These are phyloP conservation scores for Pipa parva DNA, from an alignment of 2,113 vertebrate species.

Conservation along the genomic window DNA sequence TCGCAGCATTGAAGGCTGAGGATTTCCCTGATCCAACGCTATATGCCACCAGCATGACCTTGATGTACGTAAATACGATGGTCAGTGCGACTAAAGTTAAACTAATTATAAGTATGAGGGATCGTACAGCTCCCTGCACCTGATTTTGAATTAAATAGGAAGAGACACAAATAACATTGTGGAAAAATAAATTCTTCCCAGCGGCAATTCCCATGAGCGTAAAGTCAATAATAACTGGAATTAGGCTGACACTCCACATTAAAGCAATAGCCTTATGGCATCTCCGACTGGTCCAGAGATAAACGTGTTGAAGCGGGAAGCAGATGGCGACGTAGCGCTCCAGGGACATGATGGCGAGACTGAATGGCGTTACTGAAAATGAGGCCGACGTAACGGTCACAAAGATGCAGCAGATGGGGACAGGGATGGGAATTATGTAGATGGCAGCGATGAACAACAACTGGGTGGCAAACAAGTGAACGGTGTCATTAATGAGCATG, in stretches of 20 bases:
- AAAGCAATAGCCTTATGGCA: not conserved
- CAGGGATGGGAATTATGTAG: not conserved
- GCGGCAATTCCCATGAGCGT: not conserved
- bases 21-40: not conserved
- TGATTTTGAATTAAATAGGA: not conserved
- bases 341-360: conserved; percentile 13
- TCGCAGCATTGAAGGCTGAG: not conserved
- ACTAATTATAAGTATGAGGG: not conserved
- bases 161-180: not conserved
- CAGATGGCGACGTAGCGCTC: conserved; percentile 17
- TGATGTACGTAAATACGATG: not conserved
- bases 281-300: not conserved
- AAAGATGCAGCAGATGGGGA: not conserved
- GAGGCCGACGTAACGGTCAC: not conserved
- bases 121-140: not conserved
- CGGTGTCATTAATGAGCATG: conserved; percentile 48
- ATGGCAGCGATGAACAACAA: conserved; percentile 39
- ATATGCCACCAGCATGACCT: not conserved
- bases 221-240: not conserved
- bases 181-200: not conserved
- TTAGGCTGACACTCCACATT: not conserved
- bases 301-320: not conserved
- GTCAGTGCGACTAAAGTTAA: not conserved
- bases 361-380: conserved; percentile 4
- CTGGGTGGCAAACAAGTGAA: conserved; percentile 58